Evolutionary conservation across 2,797 vertebrate species (phyloP), one percentile per base, ranked within the genome.

Genomic region (Perdix hodgsoniae): DNA sequence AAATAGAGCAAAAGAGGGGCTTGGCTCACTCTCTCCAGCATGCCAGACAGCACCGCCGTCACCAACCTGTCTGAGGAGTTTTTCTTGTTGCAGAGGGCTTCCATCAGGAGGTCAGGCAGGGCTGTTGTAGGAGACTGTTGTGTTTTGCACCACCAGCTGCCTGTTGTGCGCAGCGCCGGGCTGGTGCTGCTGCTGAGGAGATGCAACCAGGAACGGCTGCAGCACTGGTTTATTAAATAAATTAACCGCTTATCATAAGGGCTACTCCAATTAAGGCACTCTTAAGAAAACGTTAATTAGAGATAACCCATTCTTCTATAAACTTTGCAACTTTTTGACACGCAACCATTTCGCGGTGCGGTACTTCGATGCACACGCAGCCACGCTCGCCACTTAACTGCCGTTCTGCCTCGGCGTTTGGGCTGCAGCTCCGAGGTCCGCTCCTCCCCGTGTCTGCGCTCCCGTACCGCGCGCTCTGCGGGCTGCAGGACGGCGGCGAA

Each of bases 391-490:
- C 87, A 78, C 45, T 79, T 90, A 96, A 95, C 90, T 93, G 89
- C 76, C 14, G 23, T 15, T 18, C 29, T 88, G 37, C 64, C 8
- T 5, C 24, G 67, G 54, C 66, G 6, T 84, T 95, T 67, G 45
- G 10, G 94, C 44, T 63, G 92, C 33, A 50, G 86, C 59, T 83
- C 84, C 56, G 22, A 65, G 88, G 72, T 82, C 91, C 78, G 64
- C 91, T 88, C 81, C 78, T 74, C 77, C 89, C 61, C 57, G 65
- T 42, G 9, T 27, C 47, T 10, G 27, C 50, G 27, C 27, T 29
- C 27, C 50, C 50, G 50, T 17, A 29, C 50, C 27, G 16, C 50
- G 5, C 27, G 50, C 50, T 52, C 50, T 14, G 49, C 24, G 49
- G 24, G 47, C 44, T 37, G 33, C 57, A 49, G 23, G 23, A 49